Conservation (phyloP, 1,140 invertebrate species). For the Apis mellifera region DNA sequence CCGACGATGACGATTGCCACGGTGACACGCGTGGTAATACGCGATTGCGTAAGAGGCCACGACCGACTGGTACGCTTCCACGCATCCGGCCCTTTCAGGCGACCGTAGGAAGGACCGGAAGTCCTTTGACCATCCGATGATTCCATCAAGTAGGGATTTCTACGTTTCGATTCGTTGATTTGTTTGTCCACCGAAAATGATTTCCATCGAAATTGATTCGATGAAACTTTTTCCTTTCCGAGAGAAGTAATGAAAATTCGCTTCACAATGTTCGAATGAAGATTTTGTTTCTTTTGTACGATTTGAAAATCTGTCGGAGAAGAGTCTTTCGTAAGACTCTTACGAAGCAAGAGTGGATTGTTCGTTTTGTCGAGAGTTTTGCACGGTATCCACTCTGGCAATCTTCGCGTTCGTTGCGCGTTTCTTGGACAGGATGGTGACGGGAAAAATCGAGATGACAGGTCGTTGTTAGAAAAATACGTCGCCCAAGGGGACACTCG, state of each 20-base stretch:
- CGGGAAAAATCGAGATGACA: background rate
- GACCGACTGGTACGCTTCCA: slow-evolving; percentile 25
- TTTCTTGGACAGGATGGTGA: background rate
- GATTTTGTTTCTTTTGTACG: too few species aligned
- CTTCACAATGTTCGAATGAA: too few species aligned
- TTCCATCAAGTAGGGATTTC: slow-evolving; percentile 24
- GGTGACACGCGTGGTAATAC: slow-evolving; percentile 50
- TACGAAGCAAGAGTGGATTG: background rate
- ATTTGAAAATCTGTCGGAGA: background rate
- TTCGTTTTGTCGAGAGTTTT: background rate
- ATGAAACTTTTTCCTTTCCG: too few species aligned
- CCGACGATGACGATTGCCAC: slow-evolving; percentile 39
- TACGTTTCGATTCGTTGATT: background rate
- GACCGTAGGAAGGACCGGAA: slow-evolving; percentile 60
- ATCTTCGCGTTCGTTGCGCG: background rate
- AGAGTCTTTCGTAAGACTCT: background rate
- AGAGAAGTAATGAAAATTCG: too few species aligned
- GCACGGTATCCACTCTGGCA: too few species aligned
- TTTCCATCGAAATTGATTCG: background rate
- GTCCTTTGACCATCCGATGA: slow-evolving; percentile 52
- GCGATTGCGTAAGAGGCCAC: slow-evolving; percentile 59
- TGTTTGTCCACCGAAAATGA: too few species aligned
- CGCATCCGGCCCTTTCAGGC: slow-evolving; percentile 62
- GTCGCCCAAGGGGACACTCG: background rate
- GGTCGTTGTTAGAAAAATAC: background rate